Conservation (phyloP, 2,888 invertebrate species). For the Amblyjoppa proteus region DNA sequence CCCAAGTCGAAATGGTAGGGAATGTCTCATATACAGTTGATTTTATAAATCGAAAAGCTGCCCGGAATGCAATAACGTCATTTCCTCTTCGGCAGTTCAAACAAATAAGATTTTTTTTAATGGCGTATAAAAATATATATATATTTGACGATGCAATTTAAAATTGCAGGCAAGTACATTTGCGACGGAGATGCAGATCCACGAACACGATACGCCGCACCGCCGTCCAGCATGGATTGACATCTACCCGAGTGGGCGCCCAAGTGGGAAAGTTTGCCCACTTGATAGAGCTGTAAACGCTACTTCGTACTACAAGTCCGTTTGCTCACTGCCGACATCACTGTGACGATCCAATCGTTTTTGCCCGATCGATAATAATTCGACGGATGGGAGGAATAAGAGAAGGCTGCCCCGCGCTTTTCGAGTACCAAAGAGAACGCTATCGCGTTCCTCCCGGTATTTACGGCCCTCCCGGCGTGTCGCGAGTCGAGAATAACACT, state of each 20-base stretch:
- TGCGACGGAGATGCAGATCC: conserved; percentile 91
- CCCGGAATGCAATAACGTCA: too few species aligned
- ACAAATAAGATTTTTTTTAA: too few species aligned
- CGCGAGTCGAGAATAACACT: conserved; percentile 51
- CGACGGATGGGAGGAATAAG: conserved; percentile 55
- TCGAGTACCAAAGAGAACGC: conserved; percentile 75
- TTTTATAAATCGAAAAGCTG: too few species aligned
- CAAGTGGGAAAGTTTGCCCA: conserved; percentile 79
- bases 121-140: not conserved
- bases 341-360: conserved; percentile 69
- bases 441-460: conserved; percentile 48
- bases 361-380: conserved; percentile 6
- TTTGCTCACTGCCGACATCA: conserved; percentile 79
- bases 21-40: too few species aligned
- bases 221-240: conserved; percentile 82
- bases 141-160: conserved; percentile 38
- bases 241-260: conserved; percentile 81
- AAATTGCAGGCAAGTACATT: conserved; percentile 90
- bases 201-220: conserved; percentile 85
- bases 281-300: conserved; percentile 73
- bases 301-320: conserved; percentile 54
- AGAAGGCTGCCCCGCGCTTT: conserved; percentile 49
- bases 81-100: too few species aligned
- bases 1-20: too few species aligned
- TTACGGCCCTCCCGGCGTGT: conserved; percentile 45